Evolutionary conservation across 2,113 vertebrate species (phyloP).

Genomic region (Oenanthe oenanthe): DNA sequence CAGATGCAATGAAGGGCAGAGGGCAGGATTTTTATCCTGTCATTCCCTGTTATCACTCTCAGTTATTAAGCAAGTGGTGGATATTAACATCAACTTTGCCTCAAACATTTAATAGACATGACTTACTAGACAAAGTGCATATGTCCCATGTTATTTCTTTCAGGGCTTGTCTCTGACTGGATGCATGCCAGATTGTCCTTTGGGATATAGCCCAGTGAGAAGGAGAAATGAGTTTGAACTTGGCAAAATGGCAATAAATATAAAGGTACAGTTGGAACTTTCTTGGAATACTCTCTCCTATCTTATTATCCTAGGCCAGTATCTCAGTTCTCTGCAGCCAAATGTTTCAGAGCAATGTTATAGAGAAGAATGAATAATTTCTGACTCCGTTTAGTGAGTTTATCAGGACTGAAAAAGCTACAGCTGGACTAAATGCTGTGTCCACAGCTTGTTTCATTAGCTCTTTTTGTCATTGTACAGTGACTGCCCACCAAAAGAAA

Average conservation of each 20-base stretch:
- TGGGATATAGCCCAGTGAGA: background rate
- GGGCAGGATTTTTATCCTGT: background rate
- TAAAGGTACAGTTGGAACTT: constrained; percentile 11
- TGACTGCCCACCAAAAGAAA: background rate
- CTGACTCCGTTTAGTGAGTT: background rate
- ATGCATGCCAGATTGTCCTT: constrained; percentile 43
- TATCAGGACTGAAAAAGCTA: background rate
- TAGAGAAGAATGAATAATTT: background rate
- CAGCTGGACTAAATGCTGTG: background rate
- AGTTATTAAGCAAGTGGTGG: background rate
- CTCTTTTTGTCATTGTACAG: background rate
- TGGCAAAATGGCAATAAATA: constrained; percentile 56
- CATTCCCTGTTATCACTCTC: background rate
- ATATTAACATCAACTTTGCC: background rate
- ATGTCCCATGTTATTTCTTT: background rate
- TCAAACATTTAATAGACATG: background rate
- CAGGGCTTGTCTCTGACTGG: constrained; percentile 27
- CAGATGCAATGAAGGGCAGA: background rate
- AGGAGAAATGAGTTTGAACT: constrained; percentile 47
- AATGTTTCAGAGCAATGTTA: background rate
- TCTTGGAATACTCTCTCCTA: background rate
- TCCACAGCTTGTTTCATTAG: background rate
- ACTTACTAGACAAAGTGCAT: background rate
- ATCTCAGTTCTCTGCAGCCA: background rate
- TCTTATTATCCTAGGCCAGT: background rate